A percentile compares a stretch with the other conserved stretches of the same genome.
phyloP scores from a whole-genome alignment of 2,113 vertebrate species.

The Calypte anna region DNA sequence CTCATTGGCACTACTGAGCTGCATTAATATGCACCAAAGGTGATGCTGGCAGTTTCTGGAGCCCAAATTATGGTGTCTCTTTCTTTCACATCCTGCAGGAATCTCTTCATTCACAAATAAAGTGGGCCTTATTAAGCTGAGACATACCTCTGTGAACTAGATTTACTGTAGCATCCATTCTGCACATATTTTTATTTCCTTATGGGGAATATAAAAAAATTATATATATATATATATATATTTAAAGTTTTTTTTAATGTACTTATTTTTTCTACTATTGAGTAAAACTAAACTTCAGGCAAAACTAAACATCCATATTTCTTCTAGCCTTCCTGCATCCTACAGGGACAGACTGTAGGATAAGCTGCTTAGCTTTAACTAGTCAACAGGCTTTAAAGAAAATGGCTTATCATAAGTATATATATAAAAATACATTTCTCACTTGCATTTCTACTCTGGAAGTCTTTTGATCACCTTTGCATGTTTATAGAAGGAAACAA shows the following conservation, averaged over 20 bases:
- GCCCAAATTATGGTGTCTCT: slow-evolving; percentile 43
- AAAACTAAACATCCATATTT: background rate
- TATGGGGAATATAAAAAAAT: background rate
- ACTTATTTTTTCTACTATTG: background rate
- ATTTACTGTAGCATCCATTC: background rate
- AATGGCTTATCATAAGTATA: background rate
- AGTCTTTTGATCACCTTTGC: background rate
- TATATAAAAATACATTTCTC: background rate
- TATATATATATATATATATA: background rate
- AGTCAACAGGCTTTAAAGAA: background rate
- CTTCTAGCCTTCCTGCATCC: background rate
- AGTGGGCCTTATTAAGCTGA: slow-evolving; percentile 61
- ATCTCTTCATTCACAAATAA: slow-evolving; percentile 50
- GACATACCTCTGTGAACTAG: slow-evolving; percentile 29
- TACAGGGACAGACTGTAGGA: background rate
- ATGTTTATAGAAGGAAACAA: background rate
- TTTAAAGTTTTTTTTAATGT: background rate
- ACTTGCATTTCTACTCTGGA: background rate
- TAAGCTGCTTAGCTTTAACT: background rate
- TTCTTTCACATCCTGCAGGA: slow-evolving; percentile 37
- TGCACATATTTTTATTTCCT: background rate
- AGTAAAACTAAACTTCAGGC: background rate
- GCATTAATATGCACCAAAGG: slow-evolving; percentile 63
- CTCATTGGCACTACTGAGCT: slow-evolving; percentile 63
- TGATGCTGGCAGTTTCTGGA: slow-evolving; percentile 47